Evolutionary conservation across 92 coral and sea anemone species (phyloP), one percentile per base, ranked within the genome.

Genomic region (Siderastrea siderea): DNA sequence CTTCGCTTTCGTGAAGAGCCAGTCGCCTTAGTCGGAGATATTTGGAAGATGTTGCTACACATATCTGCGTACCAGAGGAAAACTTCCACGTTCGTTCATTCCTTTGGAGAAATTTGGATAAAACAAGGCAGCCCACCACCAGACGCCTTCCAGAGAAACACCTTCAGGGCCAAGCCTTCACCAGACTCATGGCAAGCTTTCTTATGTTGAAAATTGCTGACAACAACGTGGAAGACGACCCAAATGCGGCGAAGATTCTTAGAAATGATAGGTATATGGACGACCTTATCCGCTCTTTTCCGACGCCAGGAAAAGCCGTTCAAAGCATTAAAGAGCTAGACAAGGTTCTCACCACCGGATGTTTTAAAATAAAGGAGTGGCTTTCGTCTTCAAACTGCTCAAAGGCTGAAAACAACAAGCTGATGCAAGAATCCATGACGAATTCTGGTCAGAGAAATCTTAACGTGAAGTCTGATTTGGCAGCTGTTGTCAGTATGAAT

Each of bases 1-100:
- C 69, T 90, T 4, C 90, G 79, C n/a, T 85, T 90, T 26, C 84
- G 93, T 14, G 90, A 85, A 66, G 93, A 90, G 13, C 89, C n/a
- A 13, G 82, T 90, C 19, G 93, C 80, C 14, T 90, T 85, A 47
- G 74, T 50, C 14, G 90, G 87, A 48, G 93, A 90, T 50, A 84
- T 90, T 51, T 90, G 86, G 14, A 91, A 91, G 71, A 91, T 91
- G 94, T 87, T 80, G n/a, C 80, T 87, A 14, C 94, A 91, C 94
- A 91, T 71, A 91, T 91, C 44, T 38, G 12, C 65, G 76, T 90
- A 54, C 90, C 82, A 1, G 86, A 73, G 68, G 49, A 55, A 19
- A 87, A 90, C 75, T 57, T 81, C 52, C 90, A 85, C 4, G 87
- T 90, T 15, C 93, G 86, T 48, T 83, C 87, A 26, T 90, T 80